Evolutionary conservation across 2,113 vertebrate species (phyloP).

Genomic region (Petrocephalus microphthalmus): DNA sequence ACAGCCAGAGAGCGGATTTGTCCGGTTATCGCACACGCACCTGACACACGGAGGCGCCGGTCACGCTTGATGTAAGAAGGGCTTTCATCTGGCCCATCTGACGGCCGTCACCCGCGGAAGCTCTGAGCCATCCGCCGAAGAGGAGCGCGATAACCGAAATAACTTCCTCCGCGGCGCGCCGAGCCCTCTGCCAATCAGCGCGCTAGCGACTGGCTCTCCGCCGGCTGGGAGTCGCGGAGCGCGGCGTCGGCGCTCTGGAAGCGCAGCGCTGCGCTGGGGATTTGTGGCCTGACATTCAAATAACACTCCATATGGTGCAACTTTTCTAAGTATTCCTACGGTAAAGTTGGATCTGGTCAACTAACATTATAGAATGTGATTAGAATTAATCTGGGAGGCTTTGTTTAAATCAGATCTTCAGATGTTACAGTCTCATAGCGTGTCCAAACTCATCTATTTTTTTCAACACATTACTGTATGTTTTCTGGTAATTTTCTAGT

Average conservation of each 20-base stretch:
- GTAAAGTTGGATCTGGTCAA: neutral
- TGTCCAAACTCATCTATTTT: neutral
- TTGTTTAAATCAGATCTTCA: neutral
- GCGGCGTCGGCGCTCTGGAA: neutral
- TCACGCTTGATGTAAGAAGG: conserved; percentile 5
- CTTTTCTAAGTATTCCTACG: neutral
- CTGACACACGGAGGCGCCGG: neutral
- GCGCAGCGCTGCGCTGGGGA: neutral
- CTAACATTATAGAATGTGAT: neutral
- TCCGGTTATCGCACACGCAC: neutral
- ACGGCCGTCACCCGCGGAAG: neutral
- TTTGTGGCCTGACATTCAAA: neutral
- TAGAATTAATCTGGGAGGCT: neutral
- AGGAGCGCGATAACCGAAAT: neutral
- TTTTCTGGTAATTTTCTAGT: too few species aligned
- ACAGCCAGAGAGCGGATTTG: neutral
- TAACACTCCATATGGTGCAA: neutral
- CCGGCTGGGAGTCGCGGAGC: neutral
- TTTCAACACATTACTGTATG: neutral
- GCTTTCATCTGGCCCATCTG: neutral
- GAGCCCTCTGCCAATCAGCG: neutral
- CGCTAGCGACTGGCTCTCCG: neutral
- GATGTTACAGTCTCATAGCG: neutral
- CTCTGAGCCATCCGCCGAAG: neutral
- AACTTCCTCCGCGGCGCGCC: neutral